Conservation (phyloP, 2,113 vertebrate genomes). For the Centropus unirufus region DNA sequence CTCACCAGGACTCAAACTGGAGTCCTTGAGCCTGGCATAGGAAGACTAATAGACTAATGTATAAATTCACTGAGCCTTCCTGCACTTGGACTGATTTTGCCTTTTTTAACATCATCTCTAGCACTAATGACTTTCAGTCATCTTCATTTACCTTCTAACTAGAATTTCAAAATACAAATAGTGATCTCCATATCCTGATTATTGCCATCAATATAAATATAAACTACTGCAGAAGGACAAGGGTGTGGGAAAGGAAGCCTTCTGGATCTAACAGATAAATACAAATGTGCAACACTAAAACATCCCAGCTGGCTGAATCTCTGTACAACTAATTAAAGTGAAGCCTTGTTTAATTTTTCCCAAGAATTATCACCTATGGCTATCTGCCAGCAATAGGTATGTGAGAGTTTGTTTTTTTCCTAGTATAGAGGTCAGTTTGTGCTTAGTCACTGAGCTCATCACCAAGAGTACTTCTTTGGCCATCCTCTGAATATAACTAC, state of each 20-base stretch:
- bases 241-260: not conserved
- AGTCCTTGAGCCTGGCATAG: not conserved
- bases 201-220: constrained; percentile 31
- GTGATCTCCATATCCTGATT: constrained; percentile 45
- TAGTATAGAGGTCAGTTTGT: constrained; percentile 14
- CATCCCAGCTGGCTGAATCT: constrained; percentile 52
- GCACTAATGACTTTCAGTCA: constrained; percentile 52
- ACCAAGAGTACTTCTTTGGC: constrained; percentile 5
- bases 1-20: constrained; percentile 34
- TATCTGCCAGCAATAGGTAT: constrained; percentile 68
- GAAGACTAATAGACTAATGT: constrained; percentile 39
- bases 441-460: not conserved
- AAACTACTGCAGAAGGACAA: not conserved
- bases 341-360: constrained; percentile 78
- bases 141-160: constrained; percentile 53
- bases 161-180: constrained; percentile 36
- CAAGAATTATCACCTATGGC: constrained; percentile 73
- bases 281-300: constrained; percentile 70
- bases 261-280: constrained; percentile 25
- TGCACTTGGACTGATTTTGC: not conserved
- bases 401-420: constrained; percentile 21
- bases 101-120: constrained; percentile 52
- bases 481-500: not conserved
- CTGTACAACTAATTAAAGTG: constrained; percentile 76
- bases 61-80: constrained; percentile 37